Evolutionary conservation across 2,797 vertebrate species (phyloP).

Genomic region (Lepilemur septentrionalis): DNA sequence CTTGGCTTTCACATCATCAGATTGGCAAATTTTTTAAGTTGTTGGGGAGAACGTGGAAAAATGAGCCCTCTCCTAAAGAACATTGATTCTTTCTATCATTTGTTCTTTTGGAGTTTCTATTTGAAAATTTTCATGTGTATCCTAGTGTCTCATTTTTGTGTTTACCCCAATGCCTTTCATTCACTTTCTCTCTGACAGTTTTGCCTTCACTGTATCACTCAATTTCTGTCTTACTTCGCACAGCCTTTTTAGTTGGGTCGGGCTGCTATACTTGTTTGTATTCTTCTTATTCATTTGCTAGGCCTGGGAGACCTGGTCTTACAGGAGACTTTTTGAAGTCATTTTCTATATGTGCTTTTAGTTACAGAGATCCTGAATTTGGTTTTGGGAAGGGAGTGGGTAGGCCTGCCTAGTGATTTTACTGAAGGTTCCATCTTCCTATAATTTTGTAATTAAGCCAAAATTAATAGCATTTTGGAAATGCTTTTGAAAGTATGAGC

Average conservation of each 20-base stretch:
- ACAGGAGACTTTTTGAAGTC: not conserved
- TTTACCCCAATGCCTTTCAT: not conserved
- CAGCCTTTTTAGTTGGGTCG: not conserved
- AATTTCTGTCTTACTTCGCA: not conserved
- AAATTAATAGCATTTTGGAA: not conserved
- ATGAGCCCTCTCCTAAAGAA: not conserved
- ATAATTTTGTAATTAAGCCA: slow-evolving; percentile 5
- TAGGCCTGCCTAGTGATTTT: not conserved
- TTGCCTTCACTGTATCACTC: not conserved
- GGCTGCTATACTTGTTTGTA: not conserved
- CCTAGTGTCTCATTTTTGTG: not conserved
- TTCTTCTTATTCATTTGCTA: not conserved
- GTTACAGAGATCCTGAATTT: not conserved
- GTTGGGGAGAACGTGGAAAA: not conserved
- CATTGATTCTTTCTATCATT: not conserved
- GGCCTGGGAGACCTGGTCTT: not conserved
- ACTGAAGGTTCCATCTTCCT: not conserved
- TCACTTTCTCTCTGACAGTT: not conserved
- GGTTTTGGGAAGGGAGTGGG: not conserved
- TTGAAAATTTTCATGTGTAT: not conserved
- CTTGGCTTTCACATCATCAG: not conserved
- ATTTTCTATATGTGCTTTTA: not conserved
- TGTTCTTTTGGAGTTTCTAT: not conserved
- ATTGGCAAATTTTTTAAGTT: not conserved
- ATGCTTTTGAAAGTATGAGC: not conserved